Conservation (phyloP, 2,888 invertebrate genomes). For the Thera obeliscata region DNA sequence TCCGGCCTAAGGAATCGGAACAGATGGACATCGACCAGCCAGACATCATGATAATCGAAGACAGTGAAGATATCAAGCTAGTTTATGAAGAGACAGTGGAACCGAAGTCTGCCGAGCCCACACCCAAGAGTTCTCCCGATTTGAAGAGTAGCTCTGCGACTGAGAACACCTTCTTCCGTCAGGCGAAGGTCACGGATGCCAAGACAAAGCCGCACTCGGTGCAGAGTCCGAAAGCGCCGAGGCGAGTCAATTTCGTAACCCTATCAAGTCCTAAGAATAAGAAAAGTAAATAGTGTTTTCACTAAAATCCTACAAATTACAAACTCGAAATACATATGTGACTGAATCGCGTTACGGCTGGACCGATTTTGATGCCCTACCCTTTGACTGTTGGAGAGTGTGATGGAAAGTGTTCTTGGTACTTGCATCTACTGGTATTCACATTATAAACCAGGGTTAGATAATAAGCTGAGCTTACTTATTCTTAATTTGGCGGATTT, state of each 20-base stretch:
- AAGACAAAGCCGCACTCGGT: conserved; percentile 53
- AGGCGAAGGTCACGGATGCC: conserved; percentile 70
- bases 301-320: too few relatives aligned
- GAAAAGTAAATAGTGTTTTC: conserved; percentile 55
- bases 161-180: conserved; percentile 60
- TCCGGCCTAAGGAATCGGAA: conserved; percentile 72
- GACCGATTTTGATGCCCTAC: not conserved
- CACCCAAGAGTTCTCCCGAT: conserved; percentile 38
- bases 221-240: conserved; percentile 83
- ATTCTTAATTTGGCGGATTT: not conserved
- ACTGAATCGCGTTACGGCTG: not conserved
- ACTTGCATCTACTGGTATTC: not conserved
- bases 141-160: conserved; percentile 23
- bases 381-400: too few relatives aligned
- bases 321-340: not conserved
- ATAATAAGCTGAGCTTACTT: not conserved
- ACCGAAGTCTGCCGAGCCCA: conserved; percentile 40
- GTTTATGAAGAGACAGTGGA: conserved; percentile 83
- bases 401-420: too few relatives aligned
- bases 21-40: conserved; percentile 68
- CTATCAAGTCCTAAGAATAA: conserved; percentile 91
- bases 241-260: conserved; percentile 90
- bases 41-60: conserved; percentile 50
- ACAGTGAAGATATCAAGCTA: conserved; percentile 85
- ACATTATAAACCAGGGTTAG: not conserved